Conservation (phyloP, 2,797 vertebrate species). For the Sarcophilus harrisii region DNA sequence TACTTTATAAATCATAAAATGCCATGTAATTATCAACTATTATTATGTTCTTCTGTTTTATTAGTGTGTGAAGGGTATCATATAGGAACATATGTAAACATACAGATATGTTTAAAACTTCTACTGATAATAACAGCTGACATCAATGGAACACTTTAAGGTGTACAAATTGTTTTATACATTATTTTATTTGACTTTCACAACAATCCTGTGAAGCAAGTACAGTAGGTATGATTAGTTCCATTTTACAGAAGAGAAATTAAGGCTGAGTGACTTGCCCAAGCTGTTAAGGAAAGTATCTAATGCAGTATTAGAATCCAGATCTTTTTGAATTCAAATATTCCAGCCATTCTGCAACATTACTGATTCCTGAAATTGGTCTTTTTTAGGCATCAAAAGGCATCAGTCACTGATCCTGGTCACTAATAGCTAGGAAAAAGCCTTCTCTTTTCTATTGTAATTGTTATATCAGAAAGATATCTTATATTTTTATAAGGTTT, state of each 20-base stretch:
- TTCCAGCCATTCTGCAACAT: background rate
- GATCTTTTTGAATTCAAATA: background rate
- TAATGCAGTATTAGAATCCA: background rate
- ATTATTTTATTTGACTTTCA: background rate
- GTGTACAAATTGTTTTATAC: background rate
- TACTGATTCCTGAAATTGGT: background rate
- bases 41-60: background rate
- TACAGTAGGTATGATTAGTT: background rate
- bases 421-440: background rate
- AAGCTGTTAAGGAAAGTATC: background rate
- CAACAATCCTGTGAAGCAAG: background rate
- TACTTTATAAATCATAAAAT: background rate
- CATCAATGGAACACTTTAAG: background rate
- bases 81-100: background rate
- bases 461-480: background rate
- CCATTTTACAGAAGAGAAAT: background rate
- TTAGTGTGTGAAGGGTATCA: background rate
- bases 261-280: background rate
- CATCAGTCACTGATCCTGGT: background rate
- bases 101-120: background rate
- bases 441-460: background rate
- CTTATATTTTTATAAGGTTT: too few relatives aligned
- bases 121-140: background rate
- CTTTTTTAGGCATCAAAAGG: background rate
- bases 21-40: background rate